Evolutionary conservation across 2,888 invertebrate genomes (phyloP).

Genomic region (Aromia moschata): DNA sequence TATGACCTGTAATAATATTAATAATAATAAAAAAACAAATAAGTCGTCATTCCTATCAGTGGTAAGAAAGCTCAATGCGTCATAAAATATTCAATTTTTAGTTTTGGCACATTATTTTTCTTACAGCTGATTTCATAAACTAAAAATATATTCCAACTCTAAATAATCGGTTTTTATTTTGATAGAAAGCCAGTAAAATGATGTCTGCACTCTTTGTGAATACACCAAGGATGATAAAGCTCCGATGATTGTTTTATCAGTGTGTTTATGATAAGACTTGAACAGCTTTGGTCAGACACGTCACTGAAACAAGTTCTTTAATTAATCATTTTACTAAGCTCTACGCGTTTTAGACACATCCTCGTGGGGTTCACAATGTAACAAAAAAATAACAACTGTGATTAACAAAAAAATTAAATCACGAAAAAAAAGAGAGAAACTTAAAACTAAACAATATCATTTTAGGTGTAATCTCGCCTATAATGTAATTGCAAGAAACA

Average conservation of each 20-base stretch:
- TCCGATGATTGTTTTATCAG: conserved; percentile 4
- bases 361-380: neutral
- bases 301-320: neutral
- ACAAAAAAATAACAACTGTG: conserved; percentile 16
- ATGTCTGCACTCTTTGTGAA: conserved; percentile 1
- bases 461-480: neutral
- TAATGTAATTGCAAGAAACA: neutral
- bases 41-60: neutral
- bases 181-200: neutral
- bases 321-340: neutral
- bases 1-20: neutral
- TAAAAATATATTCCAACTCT: conserved; percentile 1
- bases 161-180: conserved; percentile 2
- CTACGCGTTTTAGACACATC: neutral
- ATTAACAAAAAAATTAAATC: conserved; percentile 18
- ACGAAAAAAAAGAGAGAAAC: conserved; percentile 13
- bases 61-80: neutral
- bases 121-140: conserved; percentile 5
- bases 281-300: conserved; percentile 11
- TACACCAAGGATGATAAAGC: neutral
- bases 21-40: conserved; percentile 6
- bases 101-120: conserved; percentile 4
- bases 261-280: conserved; percentile 9
- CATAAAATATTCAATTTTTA: neutral
- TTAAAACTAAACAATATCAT: conserved; percentile 12